A percentile compares a stretch with the other conserved stretches of the same genome.
These are phyloP conservation scores for Yponomeuta plumbellus DNA, from an alignment of 2,888 invertebrate species.

Conservation along the genomic window DNA sequence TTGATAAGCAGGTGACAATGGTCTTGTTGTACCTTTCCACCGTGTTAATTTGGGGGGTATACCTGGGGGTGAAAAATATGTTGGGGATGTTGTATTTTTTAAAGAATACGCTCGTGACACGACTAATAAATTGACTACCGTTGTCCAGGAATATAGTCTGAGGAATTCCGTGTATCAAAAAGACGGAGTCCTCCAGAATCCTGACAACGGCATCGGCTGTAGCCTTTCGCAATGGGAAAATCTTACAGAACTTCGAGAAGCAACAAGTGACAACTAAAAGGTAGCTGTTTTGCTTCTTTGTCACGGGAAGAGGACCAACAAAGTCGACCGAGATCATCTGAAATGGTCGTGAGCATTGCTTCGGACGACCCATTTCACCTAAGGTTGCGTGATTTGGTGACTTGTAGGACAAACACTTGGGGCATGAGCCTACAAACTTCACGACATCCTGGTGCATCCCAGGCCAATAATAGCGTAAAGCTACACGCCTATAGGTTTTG, in stretches of 20 bases:
- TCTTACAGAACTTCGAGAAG: slow-evolving; percentile 27
- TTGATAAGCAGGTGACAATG: slow-evolving; percentile 14
- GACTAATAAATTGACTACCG: slow-evolving; percentile 15
- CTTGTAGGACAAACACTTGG: slow-evolving; percentile 23
- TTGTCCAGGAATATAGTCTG: slow-evolving; percentile 16
- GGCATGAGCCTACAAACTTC: slow-evolving; percentile 22
- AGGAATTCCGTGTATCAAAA: slow-evolving; percentile 17
- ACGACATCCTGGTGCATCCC: slow-evolving; percentile 25
- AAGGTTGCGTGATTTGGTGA: slow-evolving; percentile 19
- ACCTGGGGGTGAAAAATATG: too few species aligned
- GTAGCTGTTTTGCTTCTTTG: slow-evolving; percentile 22
- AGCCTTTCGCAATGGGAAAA: slow-evolving; percentile 25
- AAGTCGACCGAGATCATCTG: slow-evolving; percentile 27
- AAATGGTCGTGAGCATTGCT: slow-evolving; percentile 27
- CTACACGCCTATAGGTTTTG: slow-evolving; percentile 27
- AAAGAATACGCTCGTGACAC: too few species aligned
- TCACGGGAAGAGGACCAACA: slow-evolving; percentile 26
- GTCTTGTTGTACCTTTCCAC: too few species aligned
- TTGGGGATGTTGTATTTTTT: too few species aligned
- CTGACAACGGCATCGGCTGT: slow-evolving; percentile 17
- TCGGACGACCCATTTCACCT: slow-evolving; percentile 28
- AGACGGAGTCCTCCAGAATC: slow-evolving; percentile 12
- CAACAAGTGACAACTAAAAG: slow-evolving; percentile 27
- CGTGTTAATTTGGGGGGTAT: too few species aligned
- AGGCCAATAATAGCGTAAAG: slow-evolving; percentile 26